A percentile compares a stretch with the other conserved stretches of the same genome.
Evolutionary conservation across 2,888 invertebrate species (phyloP).

Genomic region (Laspeyria flexula): DNA sequence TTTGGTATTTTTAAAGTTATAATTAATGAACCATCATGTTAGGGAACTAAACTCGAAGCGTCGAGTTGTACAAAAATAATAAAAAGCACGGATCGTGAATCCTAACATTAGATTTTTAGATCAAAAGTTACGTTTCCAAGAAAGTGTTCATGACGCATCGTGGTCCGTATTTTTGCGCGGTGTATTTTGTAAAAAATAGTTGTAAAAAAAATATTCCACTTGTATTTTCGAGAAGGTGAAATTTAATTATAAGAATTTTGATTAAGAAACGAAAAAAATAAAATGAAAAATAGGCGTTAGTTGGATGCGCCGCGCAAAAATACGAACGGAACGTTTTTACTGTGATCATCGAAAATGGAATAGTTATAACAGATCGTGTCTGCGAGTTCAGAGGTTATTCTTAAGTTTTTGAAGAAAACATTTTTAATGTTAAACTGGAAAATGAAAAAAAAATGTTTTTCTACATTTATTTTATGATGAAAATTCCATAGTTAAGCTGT

Average conservation of each 20-base stretch:
- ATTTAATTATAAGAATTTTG: slow-evolving; percentile 60
- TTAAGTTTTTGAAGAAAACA: slow-evolving; percentile 76
- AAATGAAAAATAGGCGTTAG: slow-evolving; percentile 53
- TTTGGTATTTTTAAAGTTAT: slow-evolving; percentile 85
- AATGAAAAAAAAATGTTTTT: slow-evolving; percentile 69
- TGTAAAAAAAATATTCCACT: slow-evolving; percentile 53
- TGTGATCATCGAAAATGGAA: slow-evolving; percentile 83
- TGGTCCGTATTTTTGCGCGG: slow-evolving; percentile 57
- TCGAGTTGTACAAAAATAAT: slow-evolving; percentile 74
- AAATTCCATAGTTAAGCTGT: slow-evolving; percentile 82
- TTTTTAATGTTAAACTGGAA: slow-evolving; percentile 73
- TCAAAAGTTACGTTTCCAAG: slow-evolving; percentile 83
- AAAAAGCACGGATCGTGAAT: slow-evolving; percentile 83
- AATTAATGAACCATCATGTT: slow-evolving; percentile 76
- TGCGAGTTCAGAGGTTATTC: slow-evolving; percentile 74
- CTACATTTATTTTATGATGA: slow-evolving; percentile 77
- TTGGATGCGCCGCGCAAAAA: slow-evolving; percentile 54
- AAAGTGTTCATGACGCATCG: slow-evolving; percentile 77
- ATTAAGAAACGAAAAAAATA: slow-evolving; percentile 56
- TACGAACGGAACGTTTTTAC: slow-evolving; percentile 59
- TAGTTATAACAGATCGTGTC: slow-evolving; percentile 77
- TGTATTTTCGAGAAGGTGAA: slow-evolving; percentile 69
- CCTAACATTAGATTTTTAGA: slow-evolving; percentile 83
- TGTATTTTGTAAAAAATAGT: slow-evolving; percentile 49
- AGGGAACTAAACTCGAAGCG: slow-evolving; percentile 68